Base-by-base conservation (phyloP, 1,140 invertebrate species). In the Cydia splendana region DNA sequence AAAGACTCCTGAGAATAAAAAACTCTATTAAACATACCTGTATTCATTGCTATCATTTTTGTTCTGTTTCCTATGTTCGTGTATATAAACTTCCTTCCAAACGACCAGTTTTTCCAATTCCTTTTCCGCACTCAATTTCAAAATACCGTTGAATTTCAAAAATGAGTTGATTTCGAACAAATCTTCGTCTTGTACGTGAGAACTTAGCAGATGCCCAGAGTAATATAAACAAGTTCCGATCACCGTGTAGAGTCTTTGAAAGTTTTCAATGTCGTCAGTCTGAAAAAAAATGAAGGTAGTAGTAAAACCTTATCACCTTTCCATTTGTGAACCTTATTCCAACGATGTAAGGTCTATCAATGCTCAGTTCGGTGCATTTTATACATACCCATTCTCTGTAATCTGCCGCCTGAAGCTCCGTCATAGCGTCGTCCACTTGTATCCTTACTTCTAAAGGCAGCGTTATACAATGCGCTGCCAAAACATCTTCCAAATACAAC, bases 351-450 rank as follows among this genome's bases (percentile, higher is more conserved):
- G 38, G 38, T 10, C 38, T 10, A 10, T 42, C 38, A 42, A 42
- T 42, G 9, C 38, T 42, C 38, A 42, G 38, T 42, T 10, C 7
- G 2, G 38, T 42, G 3, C n/a, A n/a, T n/a, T n/a, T n/a, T 48
- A 53, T 77, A 82, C 87, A 81, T 93, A 96, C 96, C 96, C 96
- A 97, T 90, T 97, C 96, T 82, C 96, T 93, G 89, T 97, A 97
- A 91, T 97, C 96, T 93, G 96, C 96, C 18, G 97, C 95, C 92
- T 97, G 96, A 87, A 97, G 94, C 90, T 97, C 96, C 83, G 95
- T 96, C 5, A 97, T 90, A 4, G 96, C 96, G 89, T 97, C 96
- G 85, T 97, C 96, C 75, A 97, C 95, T 88, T 97, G 95, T 79
- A 97, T 94, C 83, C 96, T 95, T 10, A 96, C 96, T 82, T 97